These are phyloP conservation scores for Salarias fasciatus DNA, from an alignment of 2,797 vertebrate species.

Conservation along the genomic window DNA sequence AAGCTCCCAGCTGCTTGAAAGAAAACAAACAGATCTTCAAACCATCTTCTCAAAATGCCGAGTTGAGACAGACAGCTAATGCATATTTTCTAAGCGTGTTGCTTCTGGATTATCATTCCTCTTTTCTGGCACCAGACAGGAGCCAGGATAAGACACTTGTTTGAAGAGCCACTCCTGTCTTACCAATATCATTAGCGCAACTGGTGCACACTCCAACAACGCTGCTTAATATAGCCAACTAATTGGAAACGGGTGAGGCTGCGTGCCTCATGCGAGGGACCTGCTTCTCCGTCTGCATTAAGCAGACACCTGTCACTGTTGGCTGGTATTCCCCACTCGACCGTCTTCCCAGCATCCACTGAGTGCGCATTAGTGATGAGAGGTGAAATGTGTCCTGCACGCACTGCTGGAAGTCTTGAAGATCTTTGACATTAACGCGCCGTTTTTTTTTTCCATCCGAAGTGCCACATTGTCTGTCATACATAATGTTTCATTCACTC, in stretches of 20 bases:
- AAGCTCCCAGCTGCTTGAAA: constrained; percentile 1
- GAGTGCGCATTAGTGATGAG: constrained; percentile 54
- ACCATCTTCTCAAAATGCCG: constrained; percentile 20
- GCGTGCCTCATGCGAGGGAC: constrained; percentile 36
- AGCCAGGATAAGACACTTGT: constrained; percentile 62
- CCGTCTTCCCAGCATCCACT: constrained; percentile 32
- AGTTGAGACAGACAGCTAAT: constrained; percentile 9
- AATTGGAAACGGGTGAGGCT: constrained; percentile 65
- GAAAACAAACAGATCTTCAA: constrained; percentile 7
- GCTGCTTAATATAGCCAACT: constrained; percentile 61
- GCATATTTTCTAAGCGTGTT: constrained; percentile 37
- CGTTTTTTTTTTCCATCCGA: constrained; percentile 67
- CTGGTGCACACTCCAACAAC: constrained; percentile 56
- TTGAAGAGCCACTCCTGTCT: constrained; percentile 68
- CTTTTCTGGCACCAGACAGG: constrained; percentile 48
- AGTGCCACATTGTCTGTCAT: constrained; percentile 68
- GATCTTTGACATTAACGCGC: constrained; percentile 59
- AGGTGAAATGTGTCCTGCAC: constrained; percentile 58
- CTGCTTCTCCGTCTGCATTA: constrained; percentile 56
- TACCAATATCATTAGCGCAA: constrained; percentile 56
- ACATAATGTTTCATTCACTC: constrained; percentile 70
- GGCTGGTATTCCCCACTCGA: constrained; percentile 30
- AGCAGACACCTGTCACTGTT: constrained; percentile 75
- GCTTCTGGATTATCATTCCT: constrained; percentile 54
- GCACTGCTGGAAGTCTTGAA: constrained; percentile 42